These are phyloP conservation scores for Muntiacus muntjak DNA, from an alignment of 2,113 vertebrate genomes.

Conservation along the genomic window DNA sequence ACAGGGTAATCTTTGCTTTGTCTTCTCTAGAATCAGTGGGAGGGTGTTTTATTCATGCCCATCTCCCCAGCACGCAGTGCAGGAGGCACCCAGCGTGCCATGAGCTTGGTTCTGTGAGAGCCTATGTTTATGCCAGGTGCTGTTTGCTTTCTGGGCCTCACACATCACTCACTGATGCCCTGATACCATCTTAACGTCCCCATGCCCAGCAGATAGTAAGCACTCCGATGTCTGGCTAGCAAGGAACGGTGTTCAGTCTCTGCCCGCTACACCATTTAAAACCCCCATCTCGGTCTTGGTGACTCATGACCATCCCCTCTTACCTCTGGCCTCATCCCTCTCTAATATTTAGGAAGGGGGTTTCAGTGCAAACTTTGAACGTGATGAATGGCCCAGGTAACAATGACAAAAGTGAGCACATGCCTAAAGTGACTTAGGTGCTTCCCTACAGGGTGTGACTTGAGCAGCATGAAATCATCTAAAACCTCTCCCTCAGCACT, in stretches of 20 bases:
- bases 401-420: neutral
- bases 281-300: neutral
- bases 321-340: neutral
- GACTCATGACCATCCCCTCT: neutral
- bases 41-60: neutral
- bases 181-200: neutral
- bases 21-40: constrained; percentile 29
- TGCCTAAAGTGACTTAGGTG: neutral
- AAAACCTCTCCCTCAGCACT: neutral
- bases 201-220: neutral
- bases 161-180: neutral
- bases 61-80: neutral
- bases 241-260: neutral
- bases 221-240: neutral
- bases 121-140: too few species aligned
- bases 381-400: neutral
- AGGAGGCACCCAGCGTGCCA: accelerated
- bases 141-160: neutral
- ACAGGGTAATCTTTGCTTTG: neutral
- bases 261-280: neutral
- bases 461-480: neutral
- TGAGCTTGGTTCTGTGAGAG: accelerated
- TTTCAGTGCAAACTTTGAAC: neutral
- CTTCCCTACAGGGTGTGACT: neutral
- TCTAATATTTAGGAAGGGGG: neutral